Percentiles rank a stretch among this genome's conserved stretches.
These are phyloP conservation scores for Pelmatolapia mariae DNA, from an alignment of 2,113 vertebrate genomes.

Conservation along the genomic window DNA sequence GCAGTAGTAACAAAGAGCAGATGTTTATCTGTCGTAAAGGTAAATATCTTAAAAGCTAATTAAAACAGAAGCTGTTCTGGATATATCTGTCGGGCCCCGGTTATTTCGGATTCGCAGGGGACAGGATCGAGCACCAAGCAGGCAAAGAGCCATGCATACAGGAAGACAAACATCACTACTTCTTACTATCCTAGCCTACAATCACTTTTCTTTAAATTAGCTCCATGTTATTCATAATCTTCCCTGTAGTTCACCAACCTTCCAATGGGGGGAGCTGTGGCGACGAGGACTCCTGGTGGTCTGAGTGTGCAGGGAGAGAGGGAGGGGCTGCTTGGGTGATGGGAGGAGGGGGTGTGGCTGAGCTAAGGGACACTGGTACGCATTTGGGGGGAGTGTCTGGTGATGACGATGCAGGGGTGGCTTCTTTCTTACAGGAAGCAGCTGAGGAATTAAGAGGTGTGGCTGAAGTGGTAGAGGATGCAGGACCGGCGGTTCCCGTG, in stretches of 20 bases:
- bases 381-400: not conserved
- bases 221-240: conserved; percentile 52
- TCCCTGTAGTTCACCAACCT: conserved; percentile 76
- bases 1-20: not conserved
- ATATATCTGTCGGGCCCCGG: conserved; percentile 16
- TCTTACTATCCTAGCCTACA: conserved; percentile 24
- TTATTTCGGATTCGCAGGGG: conserved; percentile 23
- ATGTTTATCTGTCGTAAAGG: not conserved
- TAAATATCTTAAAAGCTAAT: not conserved
- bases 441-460: not conserved
- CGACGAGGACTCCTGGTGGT: conserved; percentile 65
- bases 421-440: conserved; percentile 2
- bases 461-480: not conserved
- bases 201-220: conserved; percentile 17
- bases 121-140: conserved; percentile 34
- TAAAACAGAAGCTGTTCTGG: not conserved
- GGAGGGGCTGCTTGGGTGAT: conserved; percentile 58
- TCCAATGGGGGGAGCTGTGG: conserved; percentile 70
- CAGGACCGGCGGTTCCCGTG: not conserved
- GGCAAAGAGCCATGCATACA: conserved; percentile 55
- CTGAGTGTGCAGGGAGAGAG: conserved; percentile 67
- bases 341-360: conserved; percentile 39
- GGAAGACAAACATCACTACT: conserved; percentile 30
- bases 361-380: not conserved
- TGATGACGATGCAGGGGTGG: not conserved